Conservation (phyloP, 2,113 vertebrate genomes). For the Rousettus leschenaultii region DNA sequence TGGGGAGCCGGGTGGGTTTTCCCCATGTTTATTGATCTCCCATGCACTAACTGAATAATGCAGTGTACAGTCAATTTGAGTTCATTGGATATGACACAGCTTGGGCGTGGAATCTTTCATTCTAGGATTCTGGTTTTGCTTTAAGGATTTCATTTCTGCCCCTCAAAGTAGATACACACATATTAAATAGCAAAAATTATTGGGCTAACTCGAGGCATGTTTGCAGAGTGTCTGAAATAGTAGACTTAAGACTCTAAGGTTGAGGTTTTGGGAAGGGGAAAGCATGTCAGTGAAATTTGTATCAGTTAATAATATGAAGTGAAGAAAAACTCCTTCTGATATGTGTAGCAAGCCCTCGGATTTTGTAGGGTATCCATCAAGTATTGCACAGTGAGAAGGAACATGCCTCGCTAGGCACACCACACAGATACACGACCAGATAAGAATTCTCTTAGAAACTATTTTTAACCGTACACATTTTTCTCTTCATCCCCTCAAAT, state of each 20-base stretch:
- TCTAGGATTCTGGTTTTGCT: conserved; percentile 86
- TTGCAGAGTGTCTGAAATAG: conserved; percentile 40
- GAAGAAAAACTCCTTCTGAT: neutral
- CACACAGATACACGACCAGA: neutral
- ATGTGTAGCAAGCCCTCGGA: neutral
- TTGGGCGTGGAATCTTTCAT: conserved; percentile 95
- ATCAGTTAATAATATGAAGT: neutral
- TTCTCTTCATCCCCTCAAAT: neutral
- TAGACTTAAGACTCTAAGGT: conserved; percentile 9
- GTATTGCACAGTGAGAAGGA: neutral
- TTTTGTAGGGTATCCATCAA: neutral
- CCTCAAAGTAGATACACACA: conserved; percentile 56
- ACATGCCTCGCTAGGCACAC: neutral
- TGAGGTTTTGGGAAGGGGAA: conserved; percentile 13
- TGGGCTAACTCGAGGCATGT: conserved; percentile 70
- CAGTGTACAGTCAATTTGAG: conserved; percentile 93
- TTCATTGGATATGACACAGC: conserved; percentile 98
- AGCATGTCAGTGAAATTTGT: neutral
- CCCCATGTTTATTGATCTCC: conserved; percentile 98
- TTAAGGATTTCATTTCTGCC: conserved; percentile 87
- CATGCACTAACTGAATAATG: conserved; percentile 92
- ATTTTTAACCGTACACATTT: neutral
- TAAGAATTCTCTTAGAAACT: neutral
- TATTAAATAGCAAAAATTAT: conserved; percentile 71
- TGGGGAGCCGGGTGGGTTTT: conserved; percentile 86